Percentiles rank a stretch among this genome's conserved stretches.
These are phyloP conservation scores for Bombus confusus DNA, from an alignment of 1,140 invertebrate species.

Conservation along the genomic window DNA sequence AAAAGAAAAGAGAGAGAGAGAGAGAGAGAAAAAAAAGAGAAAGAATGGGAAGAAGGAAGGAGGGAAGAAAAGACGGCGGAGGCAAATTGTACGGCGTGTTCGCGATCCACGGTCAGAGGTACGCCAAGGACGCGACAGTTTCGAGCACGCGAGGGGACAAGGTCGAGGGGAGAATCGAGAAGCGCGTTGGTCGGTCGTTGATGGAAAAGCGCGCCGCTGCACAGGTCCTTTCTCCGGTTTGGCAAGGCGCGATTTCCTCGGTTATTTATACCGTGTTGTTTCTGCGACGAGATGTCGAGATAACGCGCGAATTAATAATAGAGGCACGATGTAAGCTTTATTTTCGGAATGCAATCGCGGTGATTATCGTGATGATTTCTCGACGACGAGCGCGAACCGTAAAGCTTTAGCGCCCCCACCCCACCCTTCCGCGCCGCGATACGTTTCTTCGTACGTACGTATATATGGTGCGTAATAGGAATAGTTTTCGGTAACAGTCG, in stretches of 20 bases:
- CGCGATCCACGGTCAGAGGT: not conserved
- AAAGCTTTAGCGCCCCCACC: no score
- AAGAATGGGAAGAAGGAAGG: not conserved
- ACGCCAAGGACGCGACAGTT: constrained; percentile 5
- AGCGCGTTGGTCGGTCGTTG: not conserved
- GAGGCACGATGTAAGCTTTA: constrained; percentile 2
- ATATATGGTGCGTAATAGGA: not conserved
- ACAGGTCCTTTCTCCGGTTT: not conserved
- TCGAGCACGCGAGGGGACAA: not conserved
- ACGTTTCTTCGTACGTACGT: not conserved
- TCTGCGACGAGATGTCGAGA: constrained; percentile 1
- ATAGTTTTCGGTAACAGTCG: not conserved
- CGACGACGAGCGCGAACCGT: not conserved
- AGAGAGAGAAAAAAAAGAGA: rapidly evolving
- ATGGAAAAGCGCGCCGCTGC: not conserved
- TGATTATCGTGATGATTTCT: not conserved
- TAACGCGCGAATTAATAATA: constrained; percentile 23
- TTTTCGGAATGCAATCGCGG: constrained; percentile 21
- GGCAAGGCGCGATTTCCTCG: not conserved
- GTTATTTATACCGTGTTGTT: constrained; percentile 31
- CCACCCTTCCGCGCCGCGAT: not conserved
- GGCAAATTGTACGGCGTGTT: not conserved
- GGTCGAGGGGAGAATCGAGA: constrained; percentile 9
- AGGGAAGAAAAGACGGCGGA: not conserved
- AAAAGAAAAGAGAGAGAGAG: rapidly evolving